phyloP scores from a whole-genome alignment of 2,113 vertebrate species.

The Podarcis muralis region DNA sequence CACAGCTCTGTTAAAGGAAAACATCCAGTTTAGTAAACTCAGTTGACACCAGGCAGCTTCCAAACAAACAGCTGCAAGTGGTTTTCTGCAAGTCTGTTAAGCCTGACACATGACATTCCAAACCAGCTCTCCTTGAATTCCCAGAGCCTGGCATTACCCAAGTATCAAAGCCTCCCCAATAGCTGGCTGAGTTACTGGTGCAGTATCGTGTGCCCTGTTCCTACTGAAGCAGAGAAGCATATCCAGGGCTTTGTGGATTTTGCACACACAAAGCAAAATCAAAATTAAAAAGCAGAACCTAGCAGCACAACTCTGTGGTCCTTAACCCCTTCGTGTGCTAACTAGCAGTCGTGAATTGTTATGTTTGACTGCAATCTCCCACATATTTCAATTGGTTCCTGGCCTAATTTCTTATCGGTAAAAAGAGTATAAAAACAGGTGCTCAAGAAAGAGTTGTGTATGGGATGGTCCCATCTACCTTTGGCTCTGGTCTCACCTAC shows the following conservation, averaged over 20 bases:
- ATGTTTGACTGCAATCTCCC: no score
- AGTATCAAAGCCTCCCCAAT: neutral
- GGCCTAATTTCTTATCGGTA: no score
- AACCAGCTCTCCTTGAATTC: neutral
- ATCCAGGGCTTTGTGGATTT: neutral
- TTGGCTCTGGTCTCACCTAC: no score
- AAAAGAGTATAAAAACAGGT: no score
- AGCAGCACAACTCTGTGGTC: no score
- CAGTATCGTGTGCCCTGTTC: neutral
- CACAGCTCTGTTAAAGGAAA: constrained; percentile 1
- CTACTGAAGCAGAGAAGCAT: neutral
- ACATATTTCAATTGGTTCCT: no score
- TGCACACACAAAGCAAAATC: neutral
- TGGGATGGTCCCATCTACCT: no score
- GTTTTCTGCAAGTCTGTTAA: neutral
- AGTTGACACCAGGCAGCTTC: constrained; percentile 7
- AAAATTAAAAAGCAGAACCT: no score
- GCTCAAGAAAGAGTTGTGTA: no score
- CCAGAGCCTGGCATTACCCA: neutral
- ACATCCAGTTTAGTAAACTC: constrained; percentile 20
- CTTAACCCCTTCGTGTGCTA: no score
- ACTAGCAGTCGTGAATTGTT: no score
- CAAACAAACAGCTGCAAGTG: neutral
- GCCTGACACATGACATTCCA: neutral
- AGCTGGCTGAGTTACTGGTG: constrained; percentile 1